A percentile compares a stretch with the other conserved stretches of the same genome.
phyloP scores from a whole-genome alignment of 2,888 invertebrate genomes.

The Strigamia transsilvanica region DNA sequence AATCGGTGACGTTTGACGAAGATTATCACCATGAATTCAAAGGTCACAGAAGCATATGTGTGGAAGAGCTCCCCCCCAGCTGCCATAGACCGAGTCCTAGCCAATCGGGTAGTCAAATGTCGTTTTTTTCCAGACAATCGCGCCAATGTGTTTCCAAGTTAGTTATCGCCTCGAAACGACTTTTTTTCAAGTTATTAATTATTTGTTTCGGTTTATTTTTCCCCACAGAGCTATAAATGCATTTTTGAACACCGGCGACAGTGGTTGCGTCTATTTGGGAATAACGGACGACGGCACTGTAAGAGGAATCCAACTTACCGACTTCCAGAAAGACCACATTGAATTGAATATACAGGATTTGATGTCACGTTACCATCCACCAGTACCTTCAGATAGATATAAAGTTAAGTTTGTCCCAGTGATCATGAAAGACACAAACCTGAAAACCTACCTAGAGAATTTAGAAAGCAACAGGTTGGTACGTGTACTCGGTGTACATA shows the following conservation, averaged over 20 bases:
- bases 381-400: not conserved
- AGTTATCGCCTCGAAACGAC: not conserved
- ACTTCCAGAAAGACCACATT: conserved; percentile 29
- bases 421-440: not conserved
- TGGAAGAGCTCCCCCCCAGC: not conserved
- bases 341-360: not conserved
- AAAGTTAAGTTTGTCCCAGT: conserved; percentile 34
- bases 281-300: conserved; percentile 45
- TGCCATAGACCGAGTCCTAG: not conserved
- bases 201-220: not conserved
- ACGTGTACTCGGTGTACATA: not conserved
- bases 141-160: conserved; percentile 35
- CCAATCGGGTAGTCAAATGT: not conserved
- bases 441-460: not conserved
- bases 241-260: conserved; percentile 32
- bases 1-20: conserved; percentile 11
- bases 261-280: conserved; percentile 30
- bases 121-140: not conserved
- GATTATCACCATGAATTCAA: conserved; percentile 31
- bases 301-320: conserved; percentile 11
- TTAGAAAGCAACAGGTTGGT: not conserved
- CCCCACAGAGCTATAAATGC: conserved; percentile 35
- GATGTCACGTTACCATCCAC: conserved; percentile 18
- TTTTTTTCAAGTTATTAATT: not conserved
- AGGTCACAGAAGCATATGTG: conserved; percentile 45